Conservation (phyloP, 2,888 invertebrate species). For the Ornithoptera alexandrae region DNA sequence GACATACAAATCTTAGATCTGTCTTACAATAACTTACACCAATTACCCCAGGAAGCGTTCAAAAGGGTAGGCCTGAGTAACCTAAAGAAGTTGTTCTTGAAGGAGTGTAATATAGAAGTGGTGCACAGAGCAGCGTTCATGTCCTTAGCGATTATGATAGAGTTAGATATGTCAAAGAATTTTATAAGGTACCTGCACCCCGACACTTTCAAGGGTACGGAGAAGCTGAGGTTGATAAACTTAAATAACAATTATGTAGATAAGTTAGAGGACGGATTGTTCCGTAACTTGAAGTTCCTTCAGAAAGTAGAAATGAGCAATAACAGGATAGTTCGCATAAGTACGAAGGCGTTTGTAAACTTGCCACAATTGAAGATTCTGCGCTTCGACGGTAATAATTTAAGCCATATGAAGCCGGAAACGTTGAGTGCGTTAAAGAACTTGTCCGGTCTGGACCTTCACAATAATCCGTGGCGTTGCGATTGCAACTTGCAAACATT, state of each 20-base stretch:
- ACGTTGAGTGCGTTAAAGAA: constrained; percentile 84
- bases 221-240: constrained; percentile 85
- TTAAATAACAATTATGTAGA: constrained; percentile 88
- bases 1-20: constrained; percentile 87
- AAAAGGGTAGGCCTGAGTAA: constrained; percentile 85
- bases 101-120: constrained; percentile 85
- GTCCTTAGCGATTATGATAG: constrained; percentile 87
- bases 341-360: constrained; percentile 85
- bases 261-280: constrained; percentile 86
- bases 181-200: constrained; percentile 83
- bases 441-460: constrained; percentile 86
- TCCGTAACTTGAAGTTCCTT: constrained; percentile 86
- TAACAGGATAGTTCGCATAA: constrained; percentile 86
- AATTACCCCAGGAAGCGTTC: constrained; percentile 84
- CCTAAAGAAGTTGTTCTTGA: constrained; percentile 88
- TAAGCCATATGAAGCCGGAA: constrained; percentile 84
- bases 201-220: constrained; percentile 86
- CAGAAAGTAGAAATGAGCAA: constrained; percentile 89
- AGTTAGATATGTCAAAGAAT: constrained; percentile 90
- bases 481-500: constrained; percentile 91
- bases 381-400: constrained; percentile 87
- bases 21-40: constrained; percentile 84
- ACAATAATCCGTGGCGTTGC: constrained; percentile 93
- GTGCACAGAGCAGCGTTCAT: constrained; percentile 87
- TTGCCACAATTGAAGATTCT: constrained; percentile 85